A percentile compares a stretch with the other conserved stretches of the same genome.
Conservation (phyloP, 92 coral and sea anemone genomes). For the Palythoa heliodiscus region DNA sequence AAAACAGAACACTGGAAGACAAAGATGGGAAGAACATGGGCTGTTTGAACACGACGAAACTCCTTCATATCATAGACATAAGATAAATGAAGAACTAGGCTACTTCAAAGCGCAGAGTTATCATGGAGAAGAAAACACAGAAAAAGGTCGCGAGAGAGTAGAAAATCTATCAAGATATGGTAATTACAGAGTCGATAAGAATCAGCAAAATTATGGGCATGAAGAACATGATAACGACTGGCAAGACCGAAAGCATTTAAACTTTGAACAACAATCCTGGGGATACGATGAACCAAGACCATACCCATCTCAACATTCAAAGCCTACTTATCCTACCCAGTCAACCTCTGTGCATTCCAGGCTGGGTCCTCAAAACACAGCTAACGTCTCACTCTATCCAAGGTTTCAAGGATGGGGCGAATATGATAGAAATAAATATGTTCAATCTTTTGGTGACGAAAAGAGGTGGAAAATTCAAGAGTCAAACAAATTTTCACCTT, state of each 20-base stretch:
- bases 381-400: conserved; percentile 6
- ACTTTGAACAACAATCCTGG: conserved; percentile 9
- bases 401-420: neutral
- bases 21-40: conserved; percentile 6
- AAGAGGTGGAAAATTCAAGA: neutral
- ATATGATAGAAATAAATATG: neutral
- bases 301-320: conserved; percentile 1
- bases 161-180: neutral
- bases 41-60: neutral
- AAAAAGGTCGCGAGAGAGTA: neutral
- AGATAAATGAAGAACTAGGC: neutral
- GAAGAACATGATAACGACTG: neutral
- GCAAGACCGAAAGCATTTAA: neutral
- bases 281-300: neutral
- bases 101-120: neutral
- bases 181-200: neutral
- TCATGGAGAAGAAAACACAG: neutral
- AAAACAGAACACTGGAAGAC: neutral
- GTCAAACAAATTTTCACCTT: conserved; percentile 1
- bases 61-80: neutral
- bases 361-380: conserved; percentile 26
- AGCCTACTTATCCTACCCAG: conserved; percentile 20
- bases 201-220: neutral
- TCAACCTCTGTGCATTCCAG: neutral
- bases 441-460: conserved; percentile 9